phyloP scores from a whole-genome alignment of 2,113 vertebrate species.

The Hyperoodon ampullatus region DNA sequence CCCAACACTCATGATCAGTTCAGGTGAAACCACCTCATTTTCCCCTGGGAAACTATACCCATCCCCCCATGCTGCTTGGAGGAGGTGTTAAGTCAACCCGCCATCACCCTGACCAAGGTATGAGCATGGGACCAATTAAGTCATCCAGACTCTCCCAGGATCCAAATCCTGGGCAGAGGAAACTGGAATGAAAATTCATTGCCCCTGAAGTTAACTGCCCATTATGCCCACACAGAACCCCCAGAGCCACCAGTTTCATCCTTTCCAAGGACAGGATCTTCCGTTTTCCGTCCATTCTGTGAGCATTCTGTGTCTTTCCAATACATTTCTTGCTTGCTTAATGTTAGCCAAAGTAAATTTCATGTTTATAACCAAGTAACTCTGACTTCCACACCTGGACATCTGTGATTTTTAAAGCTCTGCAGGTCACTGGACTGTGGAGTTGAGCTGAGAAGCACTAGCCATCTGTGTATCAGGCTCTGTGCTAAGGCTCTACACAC shows the following conservation, averaged over 20 bases:
- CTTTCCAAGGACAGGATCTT: background rate
- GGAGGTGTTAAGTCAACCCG: background rate
- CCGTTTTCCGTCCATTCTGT: background rate
- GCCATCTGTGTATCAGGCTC: background rate
- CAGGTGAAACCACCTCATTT: background rate
- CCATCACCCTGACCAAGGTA: rapidly evolving
- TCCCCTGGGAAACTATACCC: background rate
- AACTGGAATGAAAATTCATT: background rate
- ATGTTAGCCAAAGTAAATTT: background rate
- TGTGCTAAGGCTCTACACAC: background rate
- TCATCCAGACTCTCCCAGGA: background rate
- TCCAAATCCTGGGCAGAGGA: background rate
- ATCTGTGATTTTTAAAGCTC: background rate
- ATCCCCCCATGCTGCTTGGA: background rate
- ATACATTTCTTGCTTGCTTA: background rate
- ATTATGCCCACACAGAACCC: rapidly evolving
- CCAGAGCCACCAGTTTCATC: background rate
- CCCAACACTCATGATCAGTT: background rate
- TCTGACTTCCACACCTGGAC: background rate
- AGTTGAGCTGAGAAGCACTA: background rate
- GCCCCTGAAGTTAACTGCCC: background rate
- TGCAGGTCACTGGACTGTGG: background rate
- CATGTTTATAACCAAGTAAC: background rate
- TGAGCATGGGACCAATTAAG: background rate
- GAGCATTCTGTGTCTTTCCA: background rate